Base-by-base conservation (phyloP, 2,888 invertebrate species). In the Zhuqinia jingwanae region DNA sequence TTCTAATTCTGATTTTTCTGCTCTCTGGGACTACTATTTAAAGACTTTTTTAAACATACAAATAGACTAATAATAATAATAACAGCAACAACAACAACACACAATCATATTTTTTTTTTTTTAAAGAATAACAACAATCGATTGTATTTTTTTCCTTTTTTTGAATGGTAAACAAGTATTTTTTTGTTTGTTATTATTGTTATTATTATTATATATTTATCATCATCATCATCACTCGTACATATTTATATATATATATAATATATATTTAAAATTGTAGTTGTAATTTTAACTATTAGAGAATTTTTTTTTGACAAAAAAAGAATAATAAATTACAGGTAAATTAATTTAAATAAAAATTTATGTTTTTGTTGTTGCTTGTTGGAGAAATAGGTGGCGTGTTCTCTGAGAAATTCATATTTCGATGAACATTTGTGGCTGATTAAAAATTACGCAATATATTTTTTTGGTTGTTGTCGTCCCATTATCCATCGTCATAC, bases 131-230 rank as follows among this genome's bases (percentile, higher is more conserved):
- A 68, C 68, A 68, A 68, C 45, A 68, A 68, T 68, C 22, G 68
- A 68, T 68, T 68, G 68, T 68, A 68, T 68, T 68, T 65, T 36
- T 36, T 68, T 47, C 68, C 65, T 65, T 65, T 68, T n/a, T 47
- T 45, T 22, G 47, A 68, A 25, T 68, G 68, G 68, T 68, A 47
- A 68, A 68, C 68, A 68, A 47, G 47, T 22, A 15, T 50, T 50
- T n/a, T n/a, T 47, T 47, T 13, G 20, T 42, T 68, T 68, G 36
- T 68, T 68, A 42, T 68, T 68, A 68, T 68, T 68, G 30, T 68
- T 68, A 30, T 68, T 68, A 68, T 68, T 68, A 68, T 68, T 68
- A 68, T 68, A 68, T 36, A 36, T 36, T 36, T 36, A 36, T 36
- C 36, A 36, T 36, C 36, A 36, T 8, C 36, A n/a, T 60, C 8